A percentile compares a stretch with the other conserved stretches of the same genome.
phyloP scores from a whole-genome alignment of 2,888 invertebrate species.

The Argyresthia goedartella region DNA sequence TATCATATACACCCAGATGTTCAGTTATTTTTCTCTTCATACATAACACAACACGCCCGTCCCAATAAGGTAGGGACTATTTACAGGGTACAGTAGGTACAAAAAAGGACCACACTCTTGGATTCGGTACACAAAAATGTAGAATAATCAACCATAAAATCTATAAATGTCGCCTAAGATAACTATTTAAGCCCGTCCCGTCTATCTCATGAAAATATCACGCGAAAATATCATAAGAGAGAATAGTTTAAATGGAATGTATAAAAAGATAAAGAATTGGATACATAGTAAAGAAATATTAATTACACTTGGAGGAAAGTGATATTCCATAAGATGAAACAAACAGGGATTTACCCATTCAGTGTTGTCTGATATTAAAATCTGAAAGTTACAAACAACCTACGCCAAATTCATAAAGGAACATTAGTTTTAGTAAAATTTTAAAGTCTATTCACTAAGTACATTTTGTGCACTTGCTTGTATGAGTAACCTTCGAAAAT shows the following conservation, averaged over 20 bases:
- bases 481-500: conserved; percentile 50
- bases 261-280: conserved; percentile 19
- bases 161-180: conserved; percentile 39
- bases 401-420: too few relatives aligned
- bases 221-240: conserved; percentile 33
- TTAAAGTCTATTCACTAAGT: conserved; percentile 29
- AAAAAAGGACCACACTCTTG: conserved; percentile 41
- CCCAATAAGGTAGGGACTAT: conserved; percentile 37
- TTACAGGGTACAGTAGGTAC: conserved; percentile 42
- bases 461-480: conserved; percentile 61
- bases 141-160: conserved; percentile 18
- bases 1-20: conserved; percentile 41
- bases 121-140: conserved; percentile 33
- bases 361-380: too few relatives aligned
- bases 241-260: conserved; percentile 41
- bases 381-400: too few relatives aligned
- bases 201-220: conserved; percentile 42
- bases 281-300: conserved; percentile 19
- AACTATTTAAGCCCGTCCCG: conserved; percentile 51
- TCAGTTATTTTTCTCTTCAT: conserved; percentile 27
- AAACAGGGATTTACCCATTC: too few relatives aligned
- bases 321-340: too few relatives aligned
- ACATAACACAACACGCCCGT: conserved; percentile 24
- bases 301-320: too few relatives aligned
- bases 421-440: too few relatives aligned